Conservation (phyloP, 2,113 vertebrate species). For the Pachycephala philippinensis region DNA sequence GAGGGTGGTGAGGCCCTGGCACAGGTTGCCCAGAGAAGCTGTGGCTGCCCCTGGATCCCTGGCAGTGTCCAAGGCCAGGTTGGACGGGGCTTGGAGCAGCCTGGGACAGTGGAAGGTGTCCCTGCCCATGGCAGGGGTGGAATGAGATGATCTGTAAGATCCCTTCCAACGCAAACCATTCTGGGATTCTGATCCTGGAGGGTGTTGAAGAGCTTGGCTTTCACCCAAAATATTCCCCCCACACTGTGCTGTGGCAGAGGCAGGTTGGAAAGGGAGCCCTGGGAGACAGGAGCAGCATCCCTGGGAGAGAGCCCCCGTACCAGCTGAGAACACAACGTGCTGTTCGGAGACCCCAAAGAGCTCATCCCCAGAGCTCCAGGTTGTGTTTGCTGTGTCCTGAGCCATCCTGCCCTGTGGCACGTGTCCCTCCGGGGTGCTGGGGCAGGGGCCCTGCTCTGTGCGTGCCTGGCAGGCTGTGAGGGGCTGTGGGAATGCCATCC, state of each 20-base stretch:
- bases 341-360: background rate
- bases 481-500: background rate
- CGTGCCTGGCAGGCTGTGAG: background rate
- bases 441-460: background rate
- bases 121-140: background rate
- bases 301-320: background rate
- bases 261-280: background rate
- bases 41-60: background rate
- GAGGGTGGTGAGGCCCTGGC: rapidly evolving
- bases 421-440: rapidly evolving
- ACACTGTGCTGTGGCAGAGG: background rate
- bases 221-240: rapidly evolving
- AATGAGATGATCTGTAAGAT: background rate
- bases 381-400: rapidly evolving
- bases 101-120: background rate
- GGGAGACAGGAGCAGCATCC: background rate
- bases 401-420: background rate
- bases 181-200: background rate
- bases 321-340: rapidly evolving
- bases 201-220: background rate
- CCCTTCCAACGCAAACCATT: background rate
- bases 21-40: background rate
- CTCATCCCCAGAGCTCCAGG: rapidly evolving
- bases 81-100: rapidly evolving
- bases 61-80: rapidly evolving